A percentile compares a stretch with the other conserved stretches of the same genome.
phyloP scores from a whole-genome alignment of 2,113 vertebrate species.

The Cottus gobio region DNA sequence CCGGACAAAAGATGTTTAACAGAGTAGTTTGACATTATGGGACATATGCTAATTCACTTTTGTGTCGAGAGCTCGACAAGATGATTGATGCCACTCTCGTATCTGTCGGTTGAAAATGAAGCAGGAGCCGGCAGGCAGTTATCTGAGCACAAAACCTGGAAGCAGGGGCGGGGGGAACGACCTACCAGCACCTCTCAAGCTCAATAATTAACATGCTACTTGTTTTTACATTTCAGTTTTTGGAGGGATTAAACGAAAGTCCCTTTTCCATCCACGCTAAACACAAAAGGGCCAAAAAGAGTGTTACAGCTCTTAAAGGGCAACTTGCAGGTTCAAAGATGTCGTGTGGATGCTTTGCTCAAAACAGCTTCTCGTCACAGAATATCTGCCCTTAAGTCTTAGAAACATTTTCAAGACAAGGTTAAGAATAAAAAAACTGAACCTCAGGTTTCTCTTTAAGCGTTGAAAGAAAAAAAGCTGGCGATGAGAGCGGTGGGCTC shows the following conservation, averaged over 20 bases:
- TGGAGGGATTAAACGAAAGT: neutral
- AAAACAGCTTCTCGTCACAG: neutral
- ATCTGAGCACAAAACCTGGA: neutral
- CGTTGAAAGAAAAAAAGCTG: neutral
- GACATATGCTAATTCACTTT: neutral
- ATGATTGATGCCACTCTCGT: neutral
- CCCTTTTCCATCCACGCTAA: neutral
- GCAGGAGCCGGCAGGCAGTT: neutral
- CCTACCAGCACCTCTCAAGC: neutral
- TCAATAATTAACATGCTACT: neutral
- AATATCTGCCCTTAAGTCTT: neutral
- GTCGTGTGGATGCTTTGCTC: neutral
- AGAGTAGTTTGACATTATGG: neutral
- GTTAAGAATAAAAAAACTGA: neutral
- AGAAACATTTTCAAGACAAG: neutral
- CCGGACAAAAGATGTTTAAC: neutral
- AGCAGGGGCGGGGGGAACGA: neutral
- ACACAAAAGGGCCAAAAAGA: neutral
- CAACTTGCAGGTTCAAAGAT: neutral
- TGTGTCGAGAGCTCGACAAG: neutral
- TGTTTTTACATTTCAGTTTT: neutral
- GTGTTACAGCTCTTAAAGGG: neutral
- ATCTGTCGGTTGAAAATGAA: neutral
- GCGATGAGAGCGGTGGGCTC: slow-evolving; percentile 12
- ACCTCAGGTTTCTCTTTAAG: neutral